phyloP scores from a whole-genome alignment of 2,113 vertebrate genomes.

The Chiloscyllium plagiosum region DNA sequence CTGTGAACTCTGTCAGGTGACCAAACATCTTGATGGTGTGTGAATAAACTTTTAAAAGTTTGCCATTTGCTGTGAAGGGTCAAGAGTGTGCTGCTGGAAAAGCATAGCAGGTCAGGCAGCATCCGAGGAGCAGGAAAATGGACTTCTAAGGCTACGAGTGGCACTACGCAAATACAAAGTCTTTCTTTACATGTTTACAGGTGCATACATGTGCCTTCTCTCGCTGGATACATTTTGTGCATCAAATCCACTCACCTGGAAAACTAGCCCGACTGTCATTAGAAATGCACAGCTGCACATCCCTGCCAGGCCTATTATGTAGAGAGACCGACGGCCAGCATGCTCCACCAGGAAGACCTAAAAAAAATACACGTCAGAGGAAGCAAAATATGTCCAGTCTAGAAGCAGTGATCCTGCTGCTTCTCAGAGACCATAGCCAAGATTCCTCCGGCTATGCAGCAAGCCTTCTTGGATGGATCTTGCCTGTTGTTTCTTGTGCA shows the following conservation, averaged over 20 bases:
- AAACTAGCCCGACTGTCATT: constrained; percentile 78
- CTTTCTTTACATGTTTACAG: background rate
- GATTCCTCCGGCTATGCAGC: background rate
- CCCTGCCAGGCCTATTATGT: constrained; percentile 71
- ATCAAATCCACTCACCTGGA: constrained; percentile 64
- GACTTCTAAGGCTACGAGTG: background rate
- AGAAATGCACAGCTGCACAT: constrained; percentile 76
- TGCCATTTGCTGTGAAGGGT: background rate
- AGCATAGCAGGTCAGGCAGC: too few relatives aligned
- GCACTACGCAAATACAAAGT: background rate
- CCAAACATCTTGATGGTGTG: background rate
- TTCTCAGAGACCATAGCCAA: background rate
- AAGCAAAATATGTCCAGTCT: background rate
- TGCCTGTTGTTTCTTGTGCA: background rate
- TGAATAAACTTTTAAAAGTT: background rate
- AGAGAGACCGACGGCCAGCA: constrained; percentile 75
- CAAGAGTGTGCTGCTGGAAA: too few relatives aligned
- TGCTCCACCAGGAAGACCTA: constrained; percentile 83
- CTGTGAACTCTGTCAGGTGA: background rate
- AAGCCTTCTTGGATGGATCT: background rate
- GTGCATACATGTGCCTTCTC: too few relatives aligned
- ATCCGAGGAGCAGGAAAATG: too few relatives aligned
- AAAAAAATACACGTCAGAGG: background rate
- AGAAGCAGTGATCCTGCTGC: background rate
- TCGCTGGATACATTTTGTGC: background rate